Evolutionary conservation across 2,113 vertebrate genomes (phyloP).

Genomic region (Theristicus caerulescens): DNA sequence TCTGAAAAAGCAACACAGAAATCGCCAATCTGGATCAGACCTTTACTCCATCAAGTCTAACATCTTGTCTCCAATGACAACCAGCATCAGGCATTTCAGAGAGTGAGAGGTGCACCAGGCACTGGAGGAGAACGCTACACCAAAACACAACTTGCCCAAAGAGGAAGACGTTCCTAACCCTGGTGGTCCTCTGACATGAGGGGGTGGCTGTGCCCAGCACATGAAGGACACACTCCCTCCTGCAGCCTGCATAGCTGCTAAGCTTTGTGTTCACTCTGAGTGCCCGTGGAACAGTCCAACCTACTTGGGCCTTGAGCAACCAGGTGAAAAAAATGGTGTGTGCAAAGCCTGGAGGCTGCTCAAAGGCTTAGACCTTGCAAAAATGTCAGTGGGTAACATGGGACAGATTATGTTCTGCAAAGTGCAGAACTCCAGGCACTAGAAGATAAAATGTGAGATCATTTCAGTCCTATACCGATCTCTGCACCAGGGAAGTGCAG

Average conservation of each 20-base stretch:
- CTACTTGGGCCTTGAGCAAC: not conserved
- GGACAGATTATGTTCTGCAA: not conserved
- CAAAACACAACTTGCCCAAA: not conserved
- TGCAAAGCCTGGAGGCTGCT: not conserved
- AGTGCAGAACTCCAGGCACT: not conserved
- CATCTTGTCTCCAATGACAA: not conserved
- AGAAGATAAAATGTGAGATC: not conserved
- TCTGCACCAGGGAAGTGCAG: not conserved
- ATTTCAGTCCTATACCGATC: not conserved
- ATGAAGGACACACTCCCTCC: not conserved
- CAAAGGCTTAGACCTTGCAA: not conserved
- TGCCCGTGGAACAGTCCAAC: fast-evolving
- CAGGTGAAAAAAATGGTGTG: not conserved
- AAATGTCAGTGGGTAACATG: not conserved
- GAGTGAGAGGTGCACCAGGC: fast-evolving
- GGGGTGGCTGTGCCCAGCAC: not conserved
- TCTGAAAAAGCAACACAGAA: not conserved
- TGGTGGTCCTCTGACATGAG: not conserved
- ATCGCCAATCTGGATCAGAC: not conserved
- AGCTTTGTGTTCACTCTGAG: not conserved
- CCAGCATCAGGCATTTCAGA: not conserved
- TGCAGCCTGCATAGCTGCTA: not conserved
- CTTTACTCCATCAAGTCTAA: not conserved
- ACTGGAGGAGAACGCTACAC: not conserved
- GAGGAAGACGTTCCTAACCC: not conserved